These are phyloP conservation scores for Esox masquinongy DNA, from an alignment of 2,797 vertebrate species.

Conservation along the genomic window DNA sequence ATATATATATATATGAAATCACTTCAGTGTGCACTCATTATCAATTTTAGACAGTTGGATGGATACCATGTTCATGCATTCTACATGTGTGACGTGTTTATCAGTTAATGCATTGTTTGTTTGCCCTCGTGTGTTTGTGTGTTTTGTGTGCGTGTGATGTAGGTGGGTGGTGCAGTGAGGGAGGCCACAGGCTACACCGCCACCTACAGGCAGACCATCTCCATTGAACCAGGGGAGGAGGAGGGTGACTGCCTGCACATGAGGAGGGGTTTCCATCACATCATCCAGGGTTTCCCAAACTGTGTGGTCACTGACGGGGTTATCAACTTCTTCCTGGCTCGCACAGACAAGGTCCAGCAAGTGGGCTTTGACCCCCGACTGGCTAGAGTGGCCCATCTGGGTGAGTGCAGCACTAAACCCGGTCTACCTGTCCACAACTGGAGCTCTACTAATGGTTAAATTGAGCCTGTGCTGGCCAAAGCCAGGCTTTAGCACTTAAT, in stretches of 20 bases:
- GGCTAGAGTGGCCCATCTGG: constrained; percentile 84
- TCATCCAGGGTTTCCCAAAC: constrained; percentile 85
- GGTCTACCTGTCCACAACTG: background rate
- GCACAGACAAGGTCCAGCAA: constrained; percentile 88
- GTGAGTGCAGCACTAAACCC: constrained; percentile 71
- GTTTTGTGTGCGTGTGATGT: constrained; percentile 28
- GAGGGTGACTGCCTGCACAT: constrained; percentile 86
- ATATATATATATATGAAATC: background rate
- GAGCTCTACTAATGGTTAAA: background rate
- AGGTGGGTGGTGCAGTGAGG: constrained; percentile 91
- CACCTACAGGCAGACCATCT: constrained; percentile 87
- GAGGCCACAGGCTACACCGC: constrained; percentile 86
- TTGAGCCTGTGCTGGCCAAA: background rate
- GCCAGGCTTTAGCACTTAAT: background rate
- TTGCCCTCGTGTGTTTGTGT: constrained; percentile 4
- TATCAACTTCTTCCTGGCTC: constrained; percentile 94
- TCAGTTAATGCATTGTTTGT: background rate
- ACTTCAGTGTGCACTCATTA: background rate
- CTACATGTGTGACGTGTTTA: constrained; percentile 1
- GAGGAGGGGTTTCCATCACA: constrained; percentile 83
- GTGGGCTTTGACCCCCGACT: constrained; percentile 91
- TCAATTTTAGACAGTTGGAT: background rate
- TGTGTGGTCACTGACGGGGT: constrained; percentile 91
- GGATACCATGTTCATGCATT: background rate
- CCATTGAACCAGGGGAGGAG: constrained; percentile 78